Evolutionary conservation across 2,113 vertebrate species (phyloP), one percentile per base, ranked within the genome.

Genomic region (Bettongia penicillata): DNA sequence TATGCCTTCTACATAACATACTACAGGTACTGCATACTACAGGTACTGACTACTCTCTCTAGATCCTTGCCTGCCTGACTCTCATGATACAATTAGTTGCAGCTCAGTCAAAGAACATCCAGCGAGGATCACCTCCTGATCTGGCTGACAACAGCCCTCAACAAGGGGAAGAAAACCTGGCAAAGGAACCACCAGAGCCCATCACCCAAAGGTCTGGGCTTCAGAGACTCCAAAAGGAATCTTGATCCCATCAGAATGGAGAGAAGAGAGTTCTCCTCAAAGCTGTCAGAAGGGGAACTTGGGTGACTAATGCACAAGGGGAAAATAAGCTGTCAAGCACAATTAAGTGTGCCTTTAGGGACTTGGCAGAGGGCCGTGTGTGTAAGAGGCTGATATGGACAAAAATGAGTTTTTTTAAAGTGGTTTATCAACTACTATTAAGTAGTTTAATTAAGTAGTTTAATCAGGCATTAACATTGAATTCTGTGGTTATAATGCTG

Each of bases 1-100:
- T 37, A 84, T 2, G 1, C 0, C 37, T 37, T n/a, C n/a, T n/a
- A n/a, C n/a, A n/a, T n/a, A n/a, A 37, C 2, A 3, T 37, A 84
- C 68, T 22, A 7, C 0, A 22, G n/a, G 22, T 84, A 22, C 37
- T 43, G 68, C 2, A 3, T 37, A 84, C 68, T 22, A 7, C 0
- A 22, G n/a, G 22, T 84, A 22, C 37, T 43, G 43, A 84, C 16
- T 84, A 22, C 37, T 84, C 31, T 84, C 16, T 4, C n/a, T 43
- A 51, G 51, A 51, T 51, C 51, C 51, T 51, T 51, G 37, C 37
- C 68, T n/a, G 68, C 37, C 68, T 77, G 37, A 19, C 57, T 61
- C 31, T 14, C n/a, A 77, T n/a, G 61, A 77, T n/a, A 14, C 37
- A n/a, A 77, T 37, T n/a, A 37, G 11, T 1, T 68, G 61, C 5